Conservation (phyloP, 2,888 invertebrate genomes). For the Ditylenchus weischeri region DNA sequence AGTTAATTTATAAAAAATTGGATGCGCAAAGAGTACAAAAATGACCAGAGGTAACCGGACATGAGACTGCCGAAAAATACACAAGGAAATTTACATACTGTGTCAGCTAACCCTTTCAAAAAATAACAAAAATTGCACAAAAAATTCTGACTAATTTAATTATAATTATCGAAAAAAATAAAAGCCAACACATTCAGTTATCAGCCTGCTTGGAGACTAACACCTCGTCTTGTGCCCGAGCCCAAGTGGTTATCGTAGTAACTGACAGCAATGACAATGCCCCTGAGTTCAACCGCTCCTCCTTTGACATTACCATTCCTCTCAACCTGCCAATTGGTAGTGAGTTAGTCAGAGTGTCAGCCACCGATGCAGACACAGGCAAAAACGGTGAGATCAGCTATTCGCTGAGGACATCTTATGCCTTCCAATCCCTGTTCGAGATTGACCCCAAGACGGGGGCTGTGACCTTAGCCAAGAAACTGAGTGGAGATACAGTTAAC, state of each 20-base stretch:
- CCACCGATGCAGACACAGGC: constrained; percentile 43
- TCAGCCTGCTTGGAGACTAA: constrained; percentile 35
- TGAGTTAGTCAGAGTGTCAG: constrained; percentile 34
- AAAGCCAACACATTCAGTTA: constrained; percentile 21
- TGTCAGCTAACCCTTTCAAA: too few relatives aligned
- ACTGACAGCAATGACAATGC: constrained; percentile 52
- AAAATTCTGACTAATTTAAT: too few relatives aligned
- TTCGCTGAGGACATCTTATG: constrained; percentile 28
- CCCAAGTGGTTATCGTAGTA: constrained; percentile 33
- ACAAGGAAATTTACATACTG: too few relatives aligned
- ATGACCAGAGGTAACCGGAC: too few relatives aligned
- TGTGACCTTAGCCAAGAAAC: constrained; percentile 24
- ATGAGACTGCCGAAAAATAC: too few relatives aligned
- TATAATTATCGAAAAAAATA: too few relatives aligned
- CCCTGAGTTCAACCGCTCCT: constrained; percentile 39
- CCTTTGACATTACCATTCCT: constrained; percentile 41
- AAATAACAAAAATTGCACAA: too few relatives aligned
- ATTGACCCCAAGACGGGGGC: constrained; percentile 28
- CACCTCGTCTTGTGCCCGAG: constrained; percentile 30
- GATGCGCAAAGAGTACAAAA: too few relatives aligned
- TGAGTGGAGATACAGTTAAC: constrained; percentile 1
- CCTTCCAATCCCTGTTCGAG: constrained; percentile 19
- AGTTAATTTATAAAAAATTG: too few relatives aligned
- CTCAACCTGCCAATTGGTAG: constrained; percentile 46
- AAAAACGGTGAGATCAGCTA: constrained; percentile 38